These are phyloP conservation scores for Huso huso DNA, from an alignment of 2,797 vertebrate genomes.

Conservation along the genomic window DNA sequence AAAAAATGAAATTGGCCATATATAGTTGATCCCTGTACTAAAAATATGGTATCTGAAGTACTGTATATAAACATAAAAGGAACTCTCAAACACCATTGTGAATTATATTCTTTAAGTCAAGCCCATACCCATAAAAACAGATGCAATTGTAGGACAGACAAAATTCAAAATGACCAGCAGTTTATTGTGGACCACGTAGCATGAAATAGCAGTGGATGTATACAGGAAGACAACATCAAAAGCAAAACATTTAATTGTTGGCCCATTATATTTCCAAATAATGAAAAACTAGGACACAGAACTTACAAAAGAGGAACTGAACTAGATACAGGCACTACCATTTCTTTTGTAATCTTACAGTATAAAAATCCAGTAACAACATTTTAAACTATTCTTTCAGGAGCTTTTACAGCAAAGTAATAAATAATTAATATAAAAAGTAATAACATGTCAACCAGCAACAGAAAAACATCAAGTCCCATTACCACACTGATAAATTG, in stretches of 20 bases:
- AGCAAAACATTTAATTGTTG: slow-evolving; percentile 17
- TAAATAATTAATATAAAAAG: not conserved
- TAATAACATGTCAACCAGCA: slow-evolving; percentile 17
- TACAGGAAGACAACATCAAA: slow-evolving; percentile 25
- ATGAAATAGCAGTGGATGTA: slow-evolving; percentile 21
- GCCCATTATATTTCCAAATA: slow-evolving; percentile 7
- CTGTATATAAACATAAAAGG: too few relatives aligned
- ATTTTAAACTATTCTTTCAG: too few relatives aligned
- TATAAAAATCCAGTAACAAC: too few relatives aligned
- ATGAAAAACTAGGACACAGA: slow-evolving; percentile 14
- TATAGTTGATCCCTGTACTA: too few relatives aligned
- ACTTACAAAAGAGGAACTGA: slow-evolving; percentile 17
- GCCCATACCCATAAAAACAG: too few relatives aligned
- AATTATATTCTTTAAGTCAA: too few relatives aligned
- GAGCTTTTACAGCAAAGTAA: not conserved
- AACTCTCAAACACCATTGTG: too few relatives aligned
- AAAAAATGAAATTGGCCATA: too few relatives aligned
- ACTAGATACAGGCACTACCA: slow-evolving; percentile 35
- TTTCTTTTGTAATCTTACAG: not conserved
- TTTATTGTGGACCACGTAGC: slow-evolving; percentile 32
- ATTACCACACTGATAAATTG: not conserved
- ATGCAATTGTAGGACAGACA: too few relatives aligned
- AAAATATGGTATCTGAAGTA: too few relatives aligned
- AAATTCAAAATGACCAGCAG: not conserved
- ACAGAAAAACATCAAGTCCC: slow-evolving; percentile 6